A percentile compares a stretch with the other conserved stretches of the same genome.
These are phyloP conservation scores for Mustela nigripes DNA, from an alignment of 2,113 vertebrate genomes.

Conservation along the genomic window DNA sequence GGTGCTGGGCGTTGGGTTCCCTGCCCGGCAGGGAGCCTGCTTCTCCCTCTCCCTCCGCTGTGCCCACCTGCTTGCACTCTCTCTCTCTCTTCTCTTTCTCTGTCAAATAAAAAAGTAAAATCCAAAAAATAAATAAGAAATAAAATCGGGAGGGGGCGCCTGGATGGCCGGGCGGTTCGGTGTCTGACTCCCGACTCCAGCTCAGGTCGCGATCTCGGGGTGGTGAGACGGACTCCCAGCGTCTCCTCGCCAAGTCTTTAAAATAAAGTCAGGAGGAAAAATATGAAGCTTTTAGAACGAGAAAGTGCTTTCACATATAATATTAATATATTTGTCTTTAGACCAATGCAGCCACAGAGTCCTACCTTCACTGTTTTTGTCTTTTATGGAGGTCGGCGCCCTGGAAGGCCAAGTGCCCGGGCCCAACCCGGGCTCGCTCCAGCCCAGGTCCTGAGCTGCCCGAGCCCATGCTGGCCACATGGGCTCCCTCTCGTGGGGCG, in stretches of 20 bases:
- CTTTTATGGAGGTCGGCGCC: not conserved
- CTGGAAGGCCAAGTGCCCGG: rapidly evolving
- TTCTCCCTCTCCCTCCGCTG: no score
- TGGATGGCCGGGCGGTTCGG: no score
- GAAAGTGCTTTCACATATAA: not conserved
- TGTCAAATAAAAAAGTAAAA: no score
- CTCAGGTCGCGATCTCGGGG: not conserved
- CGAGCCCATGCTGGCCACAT: rapidly evolving
- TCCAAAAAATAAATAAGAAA: no score
- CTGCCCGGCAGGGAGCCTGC: no score
- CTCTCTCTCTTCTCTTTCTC: no score
- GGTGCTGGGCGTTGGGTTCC: no score
- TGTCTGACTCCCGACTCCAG: not conserved
- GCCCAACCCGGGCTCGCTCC: rapidly evolving
- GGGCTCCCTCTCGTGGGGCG: rapidly evolving
- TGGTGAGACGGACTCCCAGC: not conserved
- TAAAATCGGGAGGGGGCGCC: no score
- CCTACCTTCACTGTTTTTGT: not conserved
- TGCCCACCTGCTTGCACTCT: no score
- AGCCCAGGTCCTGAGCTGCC: no score
- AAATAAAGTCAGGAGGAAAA: not conserved
- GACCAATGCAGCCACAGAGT: rapidly evolving
- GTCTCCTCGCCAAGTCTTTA: not conserved
- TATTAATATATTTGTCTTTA: not conserved
- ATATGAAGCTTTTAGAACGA: not conserved